Evolutionary conservation across 2,888 invertebrate genomes (phyloP).

Genomic region (Polydesmus complanatus): DNA sequence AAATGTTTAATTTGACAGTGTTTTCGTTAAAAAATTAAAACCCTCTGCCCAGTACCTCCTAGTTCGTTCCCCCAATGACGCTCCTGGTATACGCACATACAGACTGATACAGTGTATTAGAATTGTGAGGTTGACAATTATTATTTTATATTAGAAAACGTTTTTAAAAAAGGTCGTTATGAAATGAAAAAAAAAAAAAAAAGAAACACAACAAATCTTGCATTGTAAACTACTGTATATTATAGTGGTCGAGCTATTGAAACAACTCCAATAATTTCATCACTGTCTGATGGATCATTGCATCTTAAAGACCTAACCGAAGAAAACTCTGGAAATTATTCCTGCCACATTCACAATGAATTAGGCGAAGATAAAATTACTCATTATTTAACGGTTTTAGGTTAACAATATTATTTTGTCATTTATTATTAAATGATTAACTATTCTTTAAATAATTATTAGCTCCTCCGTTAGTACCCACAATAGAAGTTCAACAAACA

Average conservation of each 20-base stretch:
- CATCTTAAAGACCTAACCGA: conserved; percentile 76
- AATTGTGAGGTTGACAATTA: too few species aligned
- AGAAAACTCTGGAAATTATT: conserved; percentile 84
- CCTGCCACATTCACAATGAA: conserved; percentile 81
- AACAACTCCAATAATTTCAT: neutral
- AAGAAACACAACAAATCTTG: too few species aligned
- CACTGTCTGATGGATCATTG: conserved; percentile 57
- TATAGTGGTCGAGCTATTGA: neutral
- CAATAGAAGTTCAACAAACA: neutral
- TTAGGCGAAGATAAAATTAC: conserved; percentile 85
- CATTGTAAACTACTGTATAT: too few species aligned
- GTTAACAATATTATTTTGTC: conserved; percentile 33
- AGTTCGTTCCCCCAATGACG: too few species aligned
- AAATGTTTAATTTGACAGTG: too few species aligned
- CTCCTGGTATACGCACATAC: too few species aligned
- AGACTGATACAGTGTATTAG: too few species aligned
- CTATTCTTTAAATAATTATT: neutral
- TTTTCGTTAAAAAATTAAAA: too few species aligned
- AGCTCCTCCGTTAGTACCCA: conserved; percentile 8
- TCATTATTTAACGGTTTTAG: conserved; percentile 72
- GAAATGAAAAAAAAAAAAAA: too few species aligned
- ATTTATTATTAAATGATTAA: neutral
- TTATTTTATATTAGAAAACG: too few species aligned
- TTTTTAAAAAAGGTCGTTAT: too few species aligned
- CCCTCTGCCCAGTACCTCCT: too few species aligned